Base-by-base conservation (phyloP, 2,113 vertebrate genomes). In the Pyxicephalus adspersus region DNA sequence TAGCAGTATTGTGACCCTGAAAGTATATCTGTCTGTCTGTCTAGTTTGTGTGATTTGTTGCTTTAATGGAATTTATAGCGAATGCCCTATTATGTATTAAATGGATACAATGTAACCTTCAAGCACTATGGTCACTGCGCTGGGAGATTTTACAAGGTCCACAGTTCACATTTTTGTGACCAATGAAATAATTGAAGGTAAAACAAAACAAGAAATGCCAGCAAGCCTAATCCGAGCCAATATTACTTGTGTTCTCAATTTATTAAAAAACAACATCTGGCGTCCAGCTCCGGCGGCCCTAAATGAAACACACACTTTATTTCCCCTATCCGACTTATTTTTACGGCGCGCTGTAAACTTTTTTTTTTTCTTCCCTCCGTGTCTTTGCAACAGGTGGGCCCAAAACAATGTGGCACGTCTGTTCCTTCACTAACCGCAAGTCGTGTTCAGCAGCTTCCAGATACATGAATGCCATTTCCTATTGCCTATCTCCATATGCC, bases 201-300 rank as follows among this genome's bases (percentile, higher is more conserved):
- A 81, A 81, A 81, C 29, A 52, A 73, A 81, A 72, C 63, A 74
- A 81, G 61, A 60, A 55, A 74, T 51, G 51, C 63, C 79, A 74
- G 79, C 50, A 23, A 50, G 51, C 67, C 22, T 81, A 81, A 81
- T 81, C 79, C 61, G 64, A 81, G 72, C 79, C 67, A 74, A 81
- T 65, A 81, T 73, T 74, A 74, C 68, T 81, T 74, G 79, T 81
- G 79, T 81, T 81, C 79, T 65, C 79, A 74, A 81, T 81, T 81
- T 81, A 81, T 81, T 81, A 81, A 81, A 81, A 81, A 81, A 81
- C 79, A 81, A 81, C 79, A 81, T 81, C 79, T 81, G 79, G 79
- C 64, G 70, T 55, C 79, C 79, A 81, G 79, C 61, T 65, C 52
- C 79, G 31, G 79, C 79, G 74, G 70, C 50, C 63, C 70, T 74